Conservation (phyloP, 2,888 invertebrate species). For the Physocephala rufipes region DNA sequence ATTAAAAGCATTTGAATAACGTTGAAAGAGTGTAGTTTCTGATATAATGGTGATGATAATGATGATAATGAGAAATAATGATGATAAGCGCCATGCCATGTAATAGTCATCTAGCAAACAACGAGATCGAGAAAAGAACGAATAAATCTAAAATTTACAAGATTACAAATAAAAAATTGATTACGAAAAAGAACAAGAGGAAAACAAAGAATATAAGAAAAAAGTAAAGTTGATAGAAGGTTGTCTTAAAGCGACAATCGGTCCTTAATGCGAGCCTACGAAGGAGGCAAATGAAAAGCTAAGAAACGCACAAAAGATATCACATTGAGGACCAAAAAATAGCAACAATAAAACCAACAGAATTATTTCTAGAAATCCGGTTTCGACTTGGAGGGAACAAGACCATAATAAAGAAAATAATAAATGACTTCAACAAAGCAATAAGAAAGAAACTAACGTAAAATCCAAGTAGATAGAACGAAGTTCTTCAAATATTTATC, state of each 20-base stretch:
- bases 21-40: too few species aligned
- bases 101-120: too few species aligned
- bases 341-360: slow-evolving; percentile 13
- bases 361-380: neutral
- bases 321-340: neutral
- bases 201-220: neutral
- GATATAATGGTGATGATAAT: too few species aligned
- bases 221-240: too few species aligned
- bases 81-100: too few species aligned
- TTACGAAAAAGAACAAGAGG: neutral
- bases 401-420: neutral
- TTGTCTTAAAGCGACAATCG: neutral
- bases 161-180: too few species aligned
- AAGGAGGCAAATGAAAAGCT: neutral
- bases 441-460: neutral
- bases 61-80: too few species aligned
- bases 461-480: neutral
- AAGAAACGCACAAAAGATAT: neutral
- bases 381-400: neutral
- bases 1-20: too few species aligned
- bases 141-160: too few species aligned
- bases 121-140: too few species aligned
- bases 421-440: neutral
- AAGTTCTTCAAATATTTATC: neutral
- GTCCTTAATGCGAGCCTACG: neutral